A percentile compares a stretch with the other conserved stretches of the same genome.
Conservation (phyloP, 1,140 invertebrate species). For the Tachypleus tridentatus region DNA sequence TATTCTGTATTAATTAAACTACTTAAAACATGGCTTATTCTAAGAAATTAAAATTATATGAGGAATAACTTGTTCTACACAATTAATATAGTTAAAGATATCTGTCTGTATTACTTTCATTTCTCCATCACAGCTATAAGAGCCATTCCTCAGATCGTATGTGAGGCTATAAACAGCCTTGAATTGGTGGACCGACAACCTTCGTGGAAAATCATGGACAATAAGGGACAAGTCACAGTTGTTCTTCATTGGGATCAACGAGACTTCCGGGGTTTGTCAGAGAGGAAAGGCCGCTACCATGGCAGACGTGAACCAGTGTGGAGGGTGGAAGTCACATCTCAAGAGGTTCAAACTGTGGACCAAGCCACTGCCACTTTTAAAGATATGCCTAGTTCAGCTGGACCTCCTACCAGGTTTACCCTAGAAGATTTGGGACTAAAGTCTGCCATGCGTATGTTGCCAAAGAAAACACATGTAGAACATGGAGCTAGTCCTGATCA, state of each 20-base stretch:
- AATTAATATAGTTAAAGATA: too few relatives aligned
- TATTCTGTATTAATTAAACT: too few relatives aligned
- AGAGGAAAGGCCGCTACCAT: slow-evolving; percentile 23
- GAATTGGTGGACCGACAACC: slow-evolving; percentile 87
- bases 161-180: slow-evolving; percentile 85
- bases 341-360: slow-evolving; percentile 18
- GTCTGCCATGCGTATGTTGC: slow-evolving; percentile 18
- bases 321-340: slow-evolving; percentile 18
- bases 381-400: slow-evolving; percentile 2
- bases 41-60: too few relatives aligned
- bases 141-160: slow-evolving; percentile 89
- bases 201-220: slow-evolving; percentile 95
- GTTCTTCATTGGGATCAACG: slow-evolving; percentile 80
- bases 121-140: slow-evolving; percentile 52
- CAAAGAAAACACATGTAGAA: slow-evolving; percentile 7
- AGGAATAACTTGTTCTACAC: too few relatives aligned
- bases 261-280: slow-evolving; percentile 24
- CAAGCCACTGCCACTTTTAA: slow-evolving; percentile 15
- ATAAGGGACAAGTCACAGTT: slow-evolving; percentile 83
- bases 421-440: slow-evolving; percentile 19
- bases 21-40: too few relatives aligned
- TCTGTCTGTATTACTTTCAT: too few relatives aligned
- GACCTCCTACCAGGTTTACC: slow-evolving; percentile 23
- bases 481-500: slow-evolving; percentile 21
- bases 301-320: slow-evolving; percentile 15